Percentiles rank a stretch among this genome's conserved stretches.
phyloP scores from a whole-genome alignment of 2,113 vertebrate genomes.

The Blennius ocellaris region DNA sequence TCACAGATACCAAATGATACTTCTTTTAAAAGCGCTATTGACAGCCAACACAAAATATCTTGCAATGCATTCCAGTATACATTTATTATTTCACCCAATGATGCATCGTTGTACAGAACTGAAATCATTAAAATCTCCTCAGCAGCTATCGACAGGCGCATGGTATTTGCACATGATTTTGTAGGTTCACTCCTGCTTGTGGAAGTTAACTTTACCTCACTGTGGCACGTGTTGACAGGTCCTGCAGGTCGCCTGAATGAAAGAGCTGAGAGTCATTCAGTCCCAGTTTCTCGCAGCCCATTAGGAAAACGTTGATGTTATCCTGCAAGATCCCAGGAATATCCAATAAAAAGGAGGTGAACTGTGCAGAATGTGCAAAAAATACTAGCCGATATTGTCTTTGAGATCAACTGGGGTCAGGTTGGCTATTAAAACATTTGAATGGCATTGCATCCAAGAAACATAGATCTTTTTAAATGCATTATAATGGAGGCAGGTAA shows the following conservation, averaged over 20 bases:
- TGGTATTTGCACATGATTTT: neutral
- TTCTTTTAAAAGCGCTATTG: neutral
- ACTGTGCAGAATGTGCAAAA: too few species aligned
- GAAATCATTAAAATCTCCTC: neutral
- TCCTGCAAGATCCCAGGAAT: conserved; percentile 81
- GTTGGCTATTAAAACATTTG: too few species aligned
- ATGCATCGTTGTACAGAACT: too few species aligned
- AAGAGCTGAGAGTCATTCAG: conserved; percentile 98
- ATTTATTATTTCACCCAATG: neutral
- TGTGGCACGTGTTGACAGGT: conserved; percentile 94
- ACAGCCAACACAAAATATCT: neutral
- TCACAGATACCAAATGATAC: neutral
- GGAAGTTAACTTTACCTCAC: conserved; percentile 84
- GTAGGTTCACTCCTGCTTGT: neutral
- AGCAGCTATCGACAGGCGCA: neutral
- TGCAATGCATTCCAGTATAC: neutral
- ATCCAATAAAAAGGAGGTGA: too few species aligned
- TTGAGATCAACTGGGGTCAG: too few species aligned
- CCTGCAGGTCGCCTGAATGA: conserved; percentile 97
- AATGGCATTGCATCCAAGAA: too few species aligned
- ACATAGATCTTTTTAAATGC: too few species aligned
- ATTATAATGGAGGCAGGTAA: too few species aligned
- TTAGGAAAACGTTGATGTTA: conserved; percentile 96
- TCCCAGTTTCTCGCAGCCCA: conserved; percentile 93
- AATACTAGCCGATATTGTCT: too few species aligned